These are phyloP conservation scores for Poecilia wingei DNA, from an alignment of 2,797 vertebrate species.

Conservation along the genomic window DNA sequence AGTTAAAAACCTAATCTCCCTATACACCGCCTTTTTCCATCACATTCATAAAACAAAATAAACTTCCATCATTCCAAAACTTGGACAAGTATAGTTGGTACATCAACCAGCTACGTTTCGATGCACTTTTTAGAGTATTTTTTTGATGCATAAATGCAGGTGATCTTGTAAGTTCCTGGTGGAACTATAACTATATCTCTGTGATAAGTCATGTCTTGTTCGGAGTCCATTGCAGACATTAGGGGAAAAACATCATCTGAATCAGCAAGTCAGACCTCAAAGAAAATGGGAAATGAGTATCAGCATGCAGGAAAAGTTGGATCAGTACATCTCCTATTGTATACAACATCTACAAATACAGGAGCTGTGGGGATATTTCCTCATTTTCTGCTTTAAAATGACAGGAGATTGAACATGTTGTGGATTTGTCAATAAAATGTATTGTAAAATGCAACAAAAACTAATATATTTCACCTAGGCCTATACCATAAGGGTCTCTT, in stretches of 20 bases:
- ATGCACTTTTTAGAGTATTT: neutral
- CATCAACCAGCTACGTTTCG: neutral
- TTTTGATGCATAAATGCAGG: neutral
- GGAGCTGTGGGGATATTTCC: neutral
- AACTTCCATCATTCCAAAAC: neutral
- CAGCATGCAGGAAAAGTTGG: neutral
- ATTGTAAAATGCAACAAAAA: neutral
- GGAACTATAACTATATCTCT: neutral
- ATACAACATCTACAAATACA: neutral
- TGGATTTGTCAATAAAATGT: neutral
- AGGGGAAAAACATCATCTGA: neutral
- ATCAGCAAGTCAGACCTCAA: neutral
- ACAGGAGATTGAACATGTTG: neutral
- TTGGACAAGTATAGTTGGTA: no score
- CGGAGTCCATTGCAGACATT: neutral
- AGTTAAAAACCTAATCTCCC: neutral
- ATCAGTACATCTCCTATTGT: neutral
- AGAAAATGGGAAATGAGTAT: neutral
- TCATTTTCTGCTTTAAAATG: neutral
- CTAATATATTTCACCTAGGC: neutral
- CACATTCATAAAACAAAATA: neutral
- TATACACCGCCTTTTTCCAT: neutral
- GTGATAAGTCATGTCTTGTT: neutral
- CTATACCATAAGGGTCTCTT: neutral
- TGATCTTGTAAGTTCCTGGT: neutral